Evolutionary conservation across 2,797 vertebrate species (phyloP), one percentile per base, ranked within the genome.

Genomic region (Poecilia velifera): DNA sequence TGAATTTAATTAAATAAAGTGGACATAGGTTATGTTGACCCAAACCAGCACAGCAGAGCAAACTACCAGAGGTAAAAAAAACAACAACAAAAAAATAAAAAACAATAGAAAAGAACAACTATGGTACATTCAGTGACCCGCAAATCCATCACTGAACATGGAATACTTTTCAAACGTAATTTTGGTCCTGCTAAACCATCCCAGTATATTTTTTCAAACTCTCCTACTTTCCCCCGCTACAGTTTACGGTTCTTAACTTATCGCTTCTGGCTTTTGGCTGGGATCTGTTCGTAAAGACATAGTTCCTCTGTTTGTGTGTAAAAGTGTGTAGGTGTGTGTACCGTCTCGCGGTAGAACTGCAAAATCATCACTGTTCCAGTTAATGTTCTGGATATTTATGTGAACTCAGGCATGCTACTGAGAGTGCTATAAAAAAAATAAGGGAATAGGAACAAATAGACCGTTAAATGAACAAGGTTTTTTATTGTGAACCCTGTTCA

Each of bases 391-490:
- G 36, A 71, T 68, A 53, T 81, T 73, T 66, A 49, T 76, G 68
- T 43, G 79, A 81, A 68, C 34, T 72, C 75, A 0, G 73, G 55
- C 18, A 6, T 79, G 62, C 20, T 46, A 82, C 76, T 70, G 43
- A 82, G 77, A 72, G 72, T 36, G 8, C 57, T 81, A n/a, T 20
- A 73, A 87, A 87, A 79, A 79, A 87, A 87, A 80, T 53, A 70
- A 14, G 59, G 25, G 16, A 74, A 51, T 73, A 39, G 53, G 25
- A 76, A 43, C 39, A 46, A 20, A 79, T 71, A 82, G 10, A 45
- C 73, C 78, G 6, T 82, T 49, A 76, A 78, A 71, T 55, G 51
- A 84, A 72, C 46, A 28, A 57, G 70, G 6, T 68, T 77, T 80
- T 62, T 72, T 43, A 66, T 66, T 75, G 13, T 74, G 74, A 81